Percentiles rank a stretch among this genome's conserved stretches.
Conservation (phyloP, 2,113 vertebrate species). For the Limanda limanda region DNA sequence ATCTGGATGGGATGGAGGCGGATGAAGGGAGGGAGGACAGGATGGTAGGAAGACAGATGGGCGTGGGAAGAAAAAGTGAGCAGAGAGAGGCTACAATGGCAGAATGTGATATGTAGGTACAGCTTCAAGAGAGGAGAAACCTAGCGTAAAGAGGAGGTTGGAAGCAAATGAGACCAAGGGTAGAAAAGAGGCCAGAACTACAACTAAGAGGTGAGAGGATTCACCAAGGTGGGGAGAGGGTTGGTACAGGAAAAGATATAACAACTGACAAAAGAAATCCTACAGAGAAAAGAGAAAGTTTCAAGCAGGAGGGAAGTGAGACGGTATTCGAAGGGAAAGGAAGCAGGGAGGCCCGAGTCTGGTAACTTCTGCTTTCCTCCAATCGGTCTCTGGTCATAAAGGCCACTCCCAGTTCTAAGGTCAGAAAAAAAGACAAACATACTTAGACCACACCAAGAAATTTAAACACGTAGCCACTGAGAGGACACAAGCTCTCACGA, state of each 20-base stretch:
- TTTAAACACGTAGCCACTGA: slow-evolving; percentile 20
- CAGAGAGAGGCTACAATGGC: not conserved
- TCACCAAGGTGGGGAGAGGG: not conserved
- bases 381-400: slow-evolving; percentile 7
- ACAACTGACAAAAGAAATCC: not conserved
- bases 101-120: slow-evolving; percentile 1
- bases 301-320: slow-evolving; percentile 38
- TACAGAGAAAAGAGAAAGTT: slow-evolving; percentile 2
- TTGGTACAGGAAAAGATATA: not conserved
- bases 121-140: no score
- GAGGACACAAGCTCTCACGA: not conserved
- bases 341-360: not conserved
- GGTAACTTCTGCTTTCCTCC: slow-evolving; percentile 51
- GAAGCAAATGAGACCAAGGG: no score
- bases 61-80: slow-evolving; percentile 9
- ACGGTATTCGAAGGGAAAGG: slow-evolving; percentile 8
- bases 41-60: slow-evolving; percentile 11
- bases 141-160: no score
- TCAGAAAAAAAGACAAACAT: slow-evolving; percentile 24
- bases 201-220: not conserved
- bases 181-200: not conserved
- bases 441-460: slow-evolving; percentile 23
- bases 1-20: slow-evolving; percentile 11
- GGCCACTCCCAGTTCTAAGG: slow-evolving; percentile 65
- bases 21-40: not conserved